Evolutionary conservation across 2,797 vertebrate genomes (phyloP).

Genomic region (Catostomus latipinnis): DNA sequence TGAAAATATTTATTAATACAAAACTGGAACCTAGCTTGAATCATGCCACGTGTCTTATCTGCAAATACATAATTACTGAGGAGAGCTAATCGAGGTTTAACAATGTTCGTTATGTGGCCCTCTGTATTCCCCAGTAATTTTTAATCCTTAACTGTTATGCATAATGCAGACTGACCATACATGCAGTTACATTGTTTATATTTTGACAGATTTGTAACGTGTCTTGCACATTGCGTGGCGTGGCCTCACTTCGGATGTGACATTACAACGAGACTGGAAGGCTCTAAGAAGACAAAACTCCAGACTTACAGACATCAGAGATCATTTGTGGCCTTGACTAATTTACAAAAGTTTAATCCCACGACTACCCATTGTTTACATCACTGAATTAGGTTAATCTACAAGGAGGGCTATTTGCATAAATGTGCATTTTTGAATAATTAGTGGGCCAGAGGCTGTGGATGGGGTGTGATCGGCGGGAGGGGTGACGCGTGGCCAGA

Average conservation of each 20-base stretch:
- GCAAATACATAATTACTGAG: slow-evolving; percentile 25
- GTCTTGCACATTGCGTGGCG: slow-evolving; percentile 55
- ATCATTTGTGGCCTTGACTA: slow-evolving; percentile 65
- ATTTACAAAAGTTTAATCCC: slow-evolving; percentile 78
- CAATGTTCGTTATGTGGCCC: slow-evolving; percentile 56
- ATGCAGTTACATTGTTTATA: slow-evolving; percentile 59
- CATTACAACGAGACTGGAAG: slow-evolving; percentile 71
- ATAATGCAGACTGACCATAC: slow-evolving; percentile 56
- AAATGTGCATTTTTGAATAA: slow-evolving; percentile 84
- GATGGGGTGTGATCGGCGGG: slow-evolving; percentile 44
- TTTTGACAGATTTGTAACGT: slow-evolving; percentile 63
- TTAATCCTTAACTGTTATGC: slow-evolving; percentile 75
- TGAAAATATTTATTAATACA: no score
- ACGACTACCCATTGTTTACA: slow-evolving; percentile 74
- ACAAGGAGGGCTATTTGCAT: slow-evolving; percentile 72
- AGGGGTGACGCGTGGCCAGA: slow-evolving; percentile 70
- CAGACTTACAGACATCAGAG: slow-evolving; percentile 71
- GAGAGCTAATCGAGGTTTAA: slow-evolving; percentile 45
- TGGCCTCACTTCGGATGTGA: slow-evolving; percentile 65
- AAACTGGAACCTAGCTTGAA: neutral
- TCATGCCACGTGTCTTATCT: slow-evolving; percentile 12
- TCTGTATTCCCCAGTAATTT: slow-evolving; percentile 55
- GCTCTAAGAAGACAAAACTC: slow-evolving; percentile 51
- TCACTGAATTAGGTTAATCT: slow-evolving; percentile 83
- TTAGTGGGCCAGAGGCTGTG: slow-evolving; percentile 71